Base-by-base conservation (phyloP, 2,113 vertebrate genomes). In the Rana temporaria region DNA sequence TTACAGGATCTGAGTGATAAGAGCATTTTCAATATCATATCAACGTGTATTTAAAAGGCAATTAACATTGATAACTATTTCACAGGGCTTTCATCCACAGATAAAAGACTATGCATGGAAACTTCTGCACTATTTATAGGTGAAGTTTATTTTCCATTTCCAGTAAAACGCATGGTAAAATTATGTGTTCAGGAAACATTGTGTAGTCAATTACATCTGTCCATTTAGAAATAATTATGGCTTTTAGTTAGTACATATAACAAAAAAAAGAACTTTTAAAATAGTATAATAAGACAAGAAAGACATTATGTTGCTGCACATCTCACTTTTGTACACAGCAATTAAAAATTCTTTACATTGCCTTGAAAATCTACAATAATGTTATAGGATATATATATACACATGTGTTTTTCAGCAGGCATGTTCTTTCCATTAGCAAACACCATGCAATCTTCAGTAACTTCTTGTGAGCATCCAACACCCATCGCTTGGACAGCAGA, bases 1-100 rank as follows among this genome's bases (percentile, higher is more conserved):
- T 38, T 75, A 75, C 72, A 75, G 60, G 56, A 62, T n/a, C 72
- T 60, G 56, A 42, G 22, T 2, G 72, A 75, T 60, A 75, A 75
- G 56, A 75, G 60, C 32, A 22, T 57, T 75, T 42, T 75, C 72
- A 75, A 59, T 75, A 75, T 75, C 53, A 75, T 60, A 72, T 34
- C 22, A 72, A 75, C 9, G 72, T 62, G 17, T 60, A 75, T 75
- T 75, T 62, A 75, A 75, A 75, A 75, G 57, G 56, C 57, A 75
- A 75, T 75, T 75, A 75, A 75, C 72, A 75, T 60, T 62, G 72
- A 75, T 75, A 75, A 60, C 56, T 62, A 75, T 75, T 62, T 75
- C 20, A 57, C 60, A 62, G 72, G 72, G 20, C 6, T n/a, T 60
- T 75, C 14, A 42, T 62, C 24, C 12, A 38, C 72, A 22, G 56